These are phyloP conservation scores for Agapostemon virescens DNA, from an alignment of 2,888 invertebrate genomes.

Conservation along the genomic window DNA sequence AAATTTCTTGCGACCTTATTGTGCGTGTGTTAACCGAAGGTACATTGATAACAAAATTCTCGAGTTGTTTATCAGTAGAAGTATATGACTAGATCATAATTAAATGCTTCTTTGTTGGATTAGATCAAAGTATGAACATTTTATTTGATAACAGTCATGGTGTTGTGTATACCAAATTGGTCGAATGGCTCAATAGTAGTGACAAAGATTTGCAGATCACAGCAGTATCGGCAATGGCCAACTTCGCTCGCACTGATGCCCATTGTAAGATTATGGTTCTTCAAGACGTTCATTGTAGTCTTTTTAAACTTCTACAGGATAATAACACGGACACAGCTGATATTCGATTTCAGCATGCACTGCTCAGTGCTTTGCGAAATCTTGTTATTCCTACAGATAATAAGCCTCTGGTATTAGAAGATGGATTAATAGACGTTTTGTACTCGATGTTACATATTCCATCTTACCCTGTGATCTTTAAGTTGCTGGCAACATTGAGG, in stretches of 20 bases:
- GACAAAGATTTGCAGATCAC: conserved; percentile 90
- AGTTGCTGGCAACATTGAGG: conserved; percentile 90
- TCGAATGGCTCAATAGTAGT: conserved; percentile 88
- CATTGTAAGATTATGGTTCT: conserved; percentile 92
- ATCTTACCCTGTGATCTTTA: conserved; percentile 92
- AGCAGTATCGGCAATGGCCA: conserved; percentile 92
- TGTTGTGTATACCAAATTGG: conserved; percentile 86
- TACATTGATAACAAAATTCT: conserved; percentile 77
- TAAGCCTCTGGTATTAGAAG: conserved; percentile 87
- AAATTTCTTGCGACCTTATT: conserved; percentile 92
- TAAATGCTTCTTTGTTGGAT: neutral
- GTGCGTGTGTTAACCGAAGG: conserved; percentile 93
- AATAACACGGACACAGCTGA: conserved; percentile 67
- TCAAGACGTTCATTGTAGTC: conserved; percentile 87
- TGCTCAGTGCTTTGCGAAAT: conserved; percentile 90
- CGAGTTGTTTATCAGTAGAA: neutral
- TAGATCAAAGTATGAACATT: conserved; percentile 93
- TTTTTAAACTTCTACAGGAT: conserved; percentile 80
- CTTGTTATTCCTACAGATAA: conserved; percentile 88
- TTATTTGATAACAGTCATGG: conserved; percentile 90
- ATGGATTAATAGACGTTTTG: conserved; percentile 87
- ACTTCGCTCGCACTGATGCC: conserved; percentile 93
- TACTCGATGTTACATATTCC: conserved; percentile 86
- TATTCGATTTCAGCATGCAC: conserved; percentile 85
- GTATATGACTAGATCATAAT: neutral